Base-by-base conservation (phyloP, 2,888 invertebrate genomes). In the Erebia epiphron region DNA sequence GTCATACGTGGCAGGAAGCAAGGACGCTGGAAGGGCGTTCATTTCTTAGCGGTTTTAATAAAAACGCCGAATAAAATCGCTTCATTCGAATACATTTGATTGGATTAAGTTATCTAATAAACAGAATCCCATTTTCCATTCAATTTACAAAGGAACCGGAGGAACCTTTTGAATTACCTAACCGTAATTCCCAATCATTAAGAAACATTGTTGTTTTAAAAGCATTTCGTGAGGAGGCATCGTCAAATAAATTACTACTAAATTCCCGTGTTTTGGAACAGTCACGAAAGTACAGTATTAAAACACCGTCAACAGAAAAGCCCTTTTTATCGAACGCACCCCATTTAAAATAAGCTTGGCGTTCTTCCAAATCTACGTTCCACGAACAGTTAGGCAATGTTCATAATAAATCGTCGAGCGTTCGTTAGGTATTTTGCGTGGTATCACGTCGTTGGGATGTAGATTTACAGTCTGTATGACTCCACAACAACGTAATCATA, bases 291-390 rank as follows among this genome's bases (percentile, higher is more conserved):
- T 66, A 66, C 18, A 52, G 11, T 54, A 57, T 57, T n/a, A n/a
- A 66, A 66, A 66, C 46, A 66, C 54, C 35, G 26, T 11, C 41
- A n/a, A 9, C 18, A 35, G n/a, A 4, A 14, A n/a, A 41, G 66
- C 56, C 66, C 64, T 64, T 41, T 58, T 68, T 56, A 57, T 68
- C 7, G 14, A 56, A 58, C 41, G 18, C 3, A 18, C 13, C 65
- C 58, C 50, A 52, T 60, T 58, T 21, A 69, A 60, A 69, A 62
- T 60, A 61, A 52, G 64, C 65, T 60, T 65, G 69, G 69, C 69
- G 54, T 52, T 14, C 14, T 5, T 43, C 69, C 65, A 69, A 69
- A 69, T 69, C 18, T 50, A 64, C 13, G 63, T 69, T 64, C 64
- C 64, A 35, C 26, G 10, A 69, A 64, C 64, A 41, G 64, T 64